Conservation (phyloP, 2,797 vertebrate species). For the Bovichtus diacanthus region DNA sequence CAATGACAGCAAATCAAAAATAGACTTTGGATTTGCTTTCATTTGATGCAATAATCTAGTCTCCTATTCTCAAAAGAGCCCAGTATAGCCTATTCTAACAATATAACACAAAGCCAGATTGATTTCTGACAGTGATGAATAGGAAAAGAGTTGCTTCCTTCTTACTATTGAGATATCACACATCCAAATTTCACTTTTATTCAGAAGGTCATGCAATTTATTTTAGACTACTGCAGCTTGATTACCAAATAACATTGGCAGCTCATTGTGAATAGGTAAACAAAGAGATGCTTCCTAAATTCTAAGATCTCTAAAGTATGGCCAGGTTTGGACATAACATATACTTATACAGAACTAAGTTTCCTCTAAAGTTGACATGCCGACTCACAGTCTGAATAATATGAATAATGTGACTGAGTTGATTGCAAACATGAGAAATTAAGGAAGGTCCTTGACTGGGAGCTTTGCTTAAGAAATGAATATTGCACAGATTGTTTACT, state of each 20-base stretch:
- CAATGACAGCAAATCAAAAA: constrained; percentile 3
- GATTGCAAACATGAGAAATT: neutral
- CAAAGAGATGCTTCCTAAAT: neutral
- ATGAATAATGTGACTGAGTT: too few species aligned
- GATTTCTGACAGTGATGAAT: constrained; percentile 26
- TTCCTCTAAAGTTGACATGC: neutral
- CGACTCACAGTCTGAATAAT: neutral
- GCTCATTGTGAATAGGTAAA: neutral
- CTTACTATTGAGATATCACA: neutral
- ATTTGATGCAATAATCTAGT: neutral
- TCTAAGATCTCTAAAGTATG: neutral
- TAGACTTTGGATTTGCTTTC: neutral
- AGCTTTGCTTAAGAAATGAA: neutral
- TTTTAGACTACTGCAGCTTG: neutral
- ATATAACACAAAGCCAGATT: constrained; percentile 10
- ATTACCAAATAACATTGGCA: neutral
- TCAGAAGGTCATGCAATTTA: neutral
- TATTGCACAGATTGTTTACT: constrained; percentile 3
- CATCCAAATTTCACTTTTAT: neutral
- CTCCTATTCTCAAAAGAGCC: neutral
- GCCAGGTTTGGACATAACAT: neutral
- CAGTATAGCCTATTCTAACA: neutral
- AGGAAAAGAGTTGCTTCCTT: neutral
- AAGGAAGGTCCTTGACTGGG: neutral
- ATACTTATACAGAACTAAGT: neutral